phyloP scores from a whole-genome alignment of 2,888 invertebrate species.

The Hypomecis punctinalis region DNA sequence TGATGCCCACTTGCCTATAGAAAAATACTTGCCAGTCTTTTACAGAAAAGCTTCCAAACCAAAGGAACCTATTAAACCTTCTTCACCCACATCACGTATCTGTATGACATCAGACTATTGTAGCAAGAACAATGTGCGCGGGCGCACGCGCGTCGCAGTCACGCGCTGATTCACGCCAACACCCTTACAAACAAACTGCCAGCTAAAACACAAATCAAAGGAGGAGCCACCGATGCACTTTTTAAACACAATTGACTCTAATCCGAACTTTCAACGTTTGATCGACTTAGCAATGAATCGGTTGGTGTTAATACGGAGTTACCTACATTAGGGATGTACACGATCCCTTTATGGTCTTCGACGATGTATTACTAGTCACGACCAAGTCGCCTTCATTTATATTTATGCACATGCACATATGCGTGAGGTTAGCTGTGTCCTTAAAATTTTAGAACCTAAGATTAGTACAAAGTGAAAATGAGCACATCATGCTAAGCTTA shows the following conservation, averaged over 20 bases:
- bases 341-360: conserved; percentile 51
- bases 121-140: conserved; percentile 66
- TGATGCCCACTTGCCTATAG: too few species aligned
- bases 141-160: conserved; percentile 65
- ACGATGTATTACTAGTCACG: conserved; percentile 56
- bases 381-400: conserved; percentile 51
- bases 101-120: conserved; percentile 76
- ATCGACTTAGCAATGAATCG: not conserved
- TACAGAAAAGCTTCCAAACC: too few species aligned
- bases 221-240: not conserved
- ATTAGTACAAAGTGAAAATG: not conserved
- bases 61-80: conserved; percentile 26
- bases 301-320: not conserved
- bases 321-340: conserved; percentile 56
- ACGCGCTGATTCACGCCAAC: conserved; percentile 69
- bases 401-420: conserved; percentile 43
- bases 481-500: too few species aligned
- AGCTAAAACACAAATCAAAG: not conserved
- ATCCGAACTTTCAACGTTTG: not conserved
- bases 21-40: too few species aligned
- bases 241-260: not conserved
- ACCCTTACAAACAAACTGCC: conserved; percentile 41
- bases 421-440: conserved; percentile 21
- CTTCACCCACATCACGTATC: conserved; percentile 55
- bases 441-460: not conserved